Base-by-base conservation (phyloP, 2,888 invertebrate genomes). In the Drosophila pseudotakahashii region DNA sequence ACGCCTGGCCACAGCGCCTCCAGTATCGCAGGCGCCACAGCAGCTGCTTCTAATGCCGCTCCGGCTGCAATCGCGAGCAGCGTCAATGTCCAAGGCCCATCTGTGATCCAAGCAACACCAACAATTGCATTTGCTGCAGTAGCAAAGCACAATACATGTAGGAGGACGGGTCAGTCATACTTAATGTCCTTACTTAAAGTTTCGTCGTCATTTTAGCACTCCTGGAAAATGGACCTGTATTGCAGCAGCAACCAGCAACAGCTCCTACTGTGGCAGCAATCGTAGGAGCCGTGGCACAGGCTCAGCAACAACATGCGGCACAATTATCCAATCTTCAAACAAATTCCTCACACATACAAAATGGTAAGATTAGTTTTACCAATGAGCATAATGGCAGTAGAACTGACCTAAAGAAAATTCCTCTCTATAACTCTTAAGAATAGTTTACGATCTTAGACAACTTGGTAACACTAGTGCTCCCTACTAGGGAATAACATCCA, bases 41-140 rank as follows among this genome's bases (percentile, higher is more conserved):
- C 32, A 34, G 32, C 3, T 23, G 52, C 70, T 57, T 55, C 59
- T 41, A 54, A 73, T 16, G 11, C 45, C n/a, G n/a, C n/a, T 73
- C 76, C 73, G 63, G 69, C 79, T 73, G 61, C 6, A 26, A 26
- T 26, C 4, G 26, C 79, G 60, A 50, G 32, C 37, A 67, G 73
- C 77, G 82, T 76, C 60, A 89, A 85, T 90, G 89, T 91, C 90
- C 91, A 92, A 91, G 90, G 90, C 87, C 91, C 90, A 91, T 90
- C 92, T 92, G 92, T 91, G 90, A 92, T 92, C 89, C 91, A 91
- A 90, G 86, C 91, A 75, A 91, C 90, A 79, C 89, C 92, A 88
- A 90, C 91, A 87, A 92, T 92, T 89, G 92, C 92, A 90, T 95
- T 95, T 92, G 94, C 95, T 72, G 94, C 95, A 37, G 95, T 95